phyloP scores from a whole-genome alignment of 2,113 vertebrate genomes.

The Gambusia holbrooki region DNA sequence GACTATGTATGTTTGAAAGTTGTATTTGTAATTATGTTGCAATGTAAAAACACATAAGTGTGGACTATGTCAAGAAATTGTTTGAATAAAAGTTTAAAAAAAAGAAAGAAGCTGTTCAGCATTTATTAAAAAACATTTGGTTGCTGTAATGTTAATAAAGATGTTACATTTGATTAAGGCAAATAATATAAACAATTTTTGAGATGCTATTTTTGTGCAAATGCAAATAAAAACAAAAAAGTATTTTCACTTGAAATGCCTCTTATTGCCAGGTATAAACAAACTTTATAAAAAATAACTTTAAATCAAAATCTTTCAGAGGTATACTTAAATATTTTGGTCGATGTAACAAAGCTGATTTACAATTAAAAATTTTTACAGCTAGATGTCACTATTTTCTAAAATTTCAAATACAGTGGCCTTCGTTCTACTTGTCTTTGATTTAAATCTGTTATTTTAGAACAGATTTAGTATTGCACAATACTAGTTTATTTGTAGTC shows the following conservation, averaged over 20 bases:
- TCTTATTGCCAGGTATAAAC: not conserved
- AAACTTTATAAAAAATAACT: not conserved
- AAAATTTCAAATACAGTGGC: not conserved
- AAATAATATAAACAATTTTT: not conserved
- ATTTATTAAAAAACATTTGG: no score
- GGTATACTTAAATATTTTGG: not conserved
- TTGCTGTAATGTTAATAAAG: not conserved
- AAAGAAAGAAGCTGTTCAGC: no score
- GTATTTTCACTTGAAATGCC: not conserved
- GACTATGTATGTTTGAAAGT: no score
- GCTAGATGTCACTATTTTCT: not conserved
- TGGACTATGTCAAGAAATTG: no score
- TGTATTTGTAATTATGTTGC: no score
- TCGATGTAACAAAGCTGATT: not conserved
- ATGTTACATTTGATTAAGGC: not conserved
- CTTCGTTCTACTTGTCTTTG: not conserved
- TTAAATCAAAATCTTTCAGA: not conserved
- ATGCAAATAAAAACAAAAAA: not conserved
- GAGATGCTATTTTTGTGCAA: not conserved
- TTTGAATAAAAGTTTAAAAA: no score
- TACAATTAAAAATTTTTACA: not conserved
- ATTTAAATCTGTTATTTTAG: not conserved
- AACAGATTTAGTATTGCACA: not conserved
- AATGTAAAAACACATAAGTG: no score
- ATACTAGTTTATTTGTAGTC: no score